Conservation (phyloP, 2,113 vertebrate genomes). For the Circaetus gallicus region DNA sequence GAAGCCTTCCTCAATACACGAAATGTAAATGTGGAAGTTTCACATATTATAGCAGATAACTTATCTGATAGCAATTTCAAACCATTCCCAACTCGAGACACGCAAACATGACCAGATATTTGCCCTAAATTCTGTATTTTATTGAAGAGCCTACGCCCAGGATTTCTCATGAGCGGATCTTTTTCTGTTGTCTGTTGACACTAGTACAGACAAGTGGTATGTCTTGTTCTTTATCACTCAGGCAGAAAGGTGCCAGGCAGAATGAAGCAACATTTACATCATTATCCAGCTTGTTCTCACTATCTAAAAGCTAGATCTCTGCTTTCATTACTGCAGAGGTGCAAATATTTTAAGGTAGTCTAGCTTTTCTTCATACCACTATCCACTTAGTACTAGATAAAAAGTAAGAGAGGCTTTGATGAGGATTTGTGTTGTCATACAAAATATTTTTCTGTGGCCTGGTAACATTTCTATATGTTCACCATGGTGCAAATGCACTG, state of each 20-base stretch:
- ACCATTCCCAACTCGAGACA: background rate
- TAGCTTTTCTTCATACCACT: background rate
- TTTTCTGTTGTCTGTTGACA: background rate
- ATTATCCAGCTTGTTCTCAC: slow-evolving; percentile 2
- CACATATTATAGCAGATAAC: background rate
- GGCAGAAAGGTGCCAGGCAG: slow-evolving; percentile 20
- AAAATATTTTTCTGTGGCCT: background rate
- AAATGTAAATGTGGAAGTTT: background rate
- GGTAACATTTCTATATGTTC: background rate
- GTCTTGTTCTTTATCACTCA: slow-evolving; percentile 9
- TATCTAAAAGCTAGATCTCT: slow-evolving; percentile 5
- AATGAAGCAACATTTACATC: slow-evolving; percentile 21
- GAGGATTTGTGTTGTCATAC: background rate
- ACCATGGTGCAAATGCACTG: background rate
- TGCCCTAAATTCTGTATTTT: background rate
- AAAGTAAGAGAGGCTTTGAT: background rate
- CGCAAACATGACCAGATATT: background rate
- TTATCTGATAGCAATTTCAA: background rate
- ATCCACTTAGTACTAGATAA: background rate
- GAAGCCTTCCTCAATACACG: background rate
- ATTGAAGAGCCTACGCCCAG: accelerated
- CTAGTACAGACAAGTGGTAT: background rate
- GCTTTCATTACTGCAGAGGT: background rate
- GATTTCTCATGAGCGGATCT: background rate
- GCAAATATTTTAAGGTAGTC: slow-evolving; percentile 3